Evolutionary conservation across 2,113 vertebrate genomes (phyloP), one percentile per base, ranked within the genome.

Genomic region (Cyprinodon variegatus): DNA sequence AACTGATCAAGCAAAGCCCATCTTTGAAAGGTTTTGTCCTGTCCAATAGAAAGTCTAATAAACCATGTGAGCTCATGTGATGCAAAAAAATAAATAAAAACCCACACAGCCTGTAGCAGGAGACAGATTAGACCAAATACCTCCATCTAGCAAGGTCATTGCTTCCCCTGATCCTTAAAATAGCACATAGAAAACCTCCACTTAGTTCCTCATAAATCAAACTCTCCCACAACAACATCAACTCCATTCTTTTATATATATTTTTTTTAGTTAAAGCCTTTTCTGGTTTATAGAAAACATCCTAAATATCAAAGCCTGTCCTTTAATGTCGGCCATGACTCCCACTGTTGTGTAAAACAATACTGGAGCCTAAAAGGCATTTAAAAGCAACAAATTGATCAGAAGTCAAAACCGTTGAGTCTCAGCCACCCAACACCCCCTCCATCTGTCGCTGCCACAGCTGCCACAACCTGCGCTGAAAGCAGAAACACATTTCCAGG

Each of bases 381-480:
- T 65, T 72, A 15, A 76, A 74, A 41, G 72, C 43, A 65, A 70
- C 17, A 43, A 40, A 79, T 39, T 72, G 62, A 81, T 72, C 67
- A 77, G 60, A 72, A 70, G 57, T 78, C 14, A 14, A 15, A 14
- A 81, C 36, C 62, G 38, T 22, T 53, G 0, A 17, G 9, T 65
- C 46, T 72, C 79, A n/a, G 3, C 75, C 73, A 60, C 66, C 78
- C 68, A 53, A 9, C 68, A 59, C 70, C 41, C 50, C 77, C 50
- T 73, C 84, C 88, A 83, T 85, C 87, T 89, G 89, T 78, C 41
- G 14, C 68, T 20, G 77, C 4, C 77, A 37, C 88, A 81, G 85
- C 83, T 81, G 84, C 80, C 29, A 15, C 76, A 14, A 53, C 40
- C 66, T 29, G 46, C 2, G 64, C 76, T 40, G 72, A 20, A 57